These are phyloP conservation scores for Cosmia trapezina DNA, from an alignment of 2,888 invertebrate species.

Conservation along the genomic window DNA sequence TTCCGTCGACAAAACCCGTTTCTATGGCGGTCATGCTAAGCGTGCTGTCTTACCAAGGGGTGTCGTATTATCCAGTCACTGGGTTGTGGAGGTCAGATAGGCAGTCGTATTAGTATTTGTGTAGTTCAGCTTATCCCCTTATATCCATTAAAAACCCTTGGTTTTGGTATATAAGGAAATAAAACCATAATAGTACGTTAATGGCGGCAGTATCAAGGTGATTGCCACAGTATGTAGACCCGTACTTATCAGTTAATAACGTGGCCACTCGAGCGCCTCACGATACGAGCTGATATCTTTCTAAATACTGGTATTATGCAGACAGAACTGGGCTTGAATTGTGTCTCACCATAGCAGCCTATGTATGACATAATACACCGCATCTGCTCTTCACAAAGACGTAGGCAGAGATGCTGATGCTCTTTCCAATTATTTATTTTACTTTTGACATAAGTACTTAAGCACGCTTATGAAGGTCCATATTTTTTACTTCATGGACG, in stretches of 20 bases:
- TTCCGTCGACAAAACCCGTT: too few species aligned
- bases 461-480: too few species aligned
- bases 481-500: too few species aligned
- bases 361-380: not conserved
- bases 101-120: too few species aligned
- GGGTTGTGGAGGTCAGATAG: too few species aligned
- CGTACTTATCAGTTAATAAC: slow-evolving; percentile 58
- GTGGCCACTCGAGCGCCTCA: slow-evolving; percentile 37
- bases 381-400: not conserved
- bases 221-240: slow-evolving; percentile 27
- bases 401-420: too few species aligned
- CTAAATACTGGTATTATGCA: slow-evolving; percentile 43
- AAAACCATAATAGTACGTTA: not conserved
- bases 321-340: slow-evolving; percentile 22
- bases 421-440: too few species aligned
- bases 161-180: not conserved
- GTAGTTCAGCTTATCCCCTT: not conserved
- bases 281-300: slow-evolving; percentile 35
- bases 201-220: slow-evolving; percentile 39
- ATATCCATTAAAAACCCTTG: not conserved
- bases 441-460: too few species aligned
- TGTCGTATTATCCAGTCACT: too few species aligned
- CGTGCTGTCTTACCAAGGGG: too few species aligned
- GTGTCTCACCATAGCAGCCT: slow-evolving; percentile 3
- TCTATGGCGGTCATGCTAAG: too few species aligned